Conservation (phyloP, 2,888 invertebrate species). For the Physocephala rufipes region DNA sequence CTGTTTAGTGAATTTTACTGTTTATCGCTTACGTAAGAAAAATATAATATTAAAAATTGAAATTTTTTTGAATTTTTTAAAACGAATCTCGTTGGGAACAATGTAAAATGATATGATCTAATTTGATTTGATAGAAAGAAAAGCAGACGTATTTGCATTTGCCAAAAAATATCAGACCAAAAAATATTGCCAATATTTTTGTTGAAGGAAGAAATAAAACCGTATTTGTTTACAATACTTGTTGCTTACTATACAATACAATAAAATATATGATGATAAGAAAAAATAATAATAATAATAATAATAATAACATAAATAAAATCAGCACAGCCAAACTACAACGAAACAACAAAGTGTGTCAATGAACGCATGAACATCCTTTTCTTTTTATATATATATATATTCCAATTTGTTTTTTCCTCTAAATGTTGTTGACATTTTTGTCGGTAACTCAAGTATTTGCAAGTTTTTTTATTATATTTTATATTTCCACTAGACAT, state of each 20-base stretch:
- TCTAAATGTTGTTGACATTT: slow-evolving; percentile 8
- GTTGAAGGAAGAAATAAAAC: not conserved
- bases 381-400: not conserved
- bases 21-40: not conserved
- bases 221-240: not conserved
- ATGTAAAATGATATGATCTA: not conserved
- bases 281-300: not conserved
- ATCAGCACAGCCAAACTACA: not conserved
- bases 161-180: not conserved
- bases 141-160: not conserved
- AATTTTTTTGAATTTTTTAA: no score
- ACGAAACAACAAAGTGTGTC: not conserved
- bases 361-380: not conserved
- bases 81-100: no score
- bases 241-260: slow-evolving; percentile 7
- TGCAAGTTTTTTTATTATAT: not conserved
- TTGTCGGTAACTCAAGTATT: not conserved
- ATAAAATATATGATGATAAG: not conserved
- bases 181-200: not conserved
- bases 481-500: not conserved
- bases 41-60: no score
- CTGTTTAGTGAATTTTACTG: not conserved
- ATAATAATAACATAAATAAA: not conserved
- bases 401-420: not conserved
- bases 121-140: not conserved